phyloP scores from a whole-genome alignment of 2,113 vertebrate genomes.

The Prolemur simus region DNA sequence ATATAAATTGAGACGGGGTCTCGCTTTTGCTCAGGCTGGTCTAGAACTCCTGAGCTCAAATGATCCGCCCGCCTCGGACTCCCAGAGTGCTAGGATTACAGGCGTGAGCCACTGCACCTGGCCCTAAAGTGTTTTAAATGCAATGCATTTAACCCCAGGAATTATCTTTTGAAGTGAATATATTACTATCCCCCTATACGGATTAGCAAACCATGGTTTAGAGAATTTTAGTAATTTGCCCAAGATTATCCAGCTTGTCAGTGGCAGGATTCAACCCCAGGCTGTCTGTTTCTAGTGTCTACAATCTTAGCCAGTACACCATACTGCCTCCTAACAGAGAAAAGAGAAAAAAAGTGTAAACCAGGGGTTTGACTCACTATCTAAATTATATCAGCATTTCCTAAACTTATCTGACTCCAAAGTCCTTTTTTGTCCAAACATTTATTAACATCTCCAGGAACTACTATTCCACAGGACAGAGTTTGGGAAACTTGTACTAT shows the following conservation, averaged over 20 bases:
- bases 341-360: neutral
- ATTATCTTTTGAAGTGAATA: neutral
- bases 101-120: no score
- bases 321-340: neutral
- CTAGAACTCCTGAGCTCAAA: no score
- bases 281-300: neutral
- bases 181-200: neutral
- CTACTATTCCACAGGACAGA: slow-evolving; percentile 25
- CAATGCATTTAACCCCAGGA: neutral
- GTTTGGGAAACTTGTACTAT: slow-evolving; percentile 38
- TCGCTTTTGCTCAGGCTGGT: no score
- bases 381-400: slow-evolving; percentile 4
- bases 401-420: neutral
- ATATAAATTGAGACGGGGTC: no score
- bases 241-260: neutral
- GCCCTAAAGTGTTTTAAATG: slow-evolving; percentile 30
- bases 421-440: slow-evolving; percentile 42
- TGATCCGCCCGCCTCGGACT: no score
- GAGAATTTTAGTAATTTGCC: slow-evolving; percentile 35
- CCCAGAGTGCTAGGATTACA: no score
- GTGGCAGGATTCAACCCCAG: neutral
- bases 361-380: neutral
- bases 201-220: neutral
- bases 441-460: slow-evolving; percentile 49
- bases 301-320: neutral